phyloP scores from a whole-genome alignment of 1,140 invertebrate genomes.

The Drosophila sp. region DNA sequence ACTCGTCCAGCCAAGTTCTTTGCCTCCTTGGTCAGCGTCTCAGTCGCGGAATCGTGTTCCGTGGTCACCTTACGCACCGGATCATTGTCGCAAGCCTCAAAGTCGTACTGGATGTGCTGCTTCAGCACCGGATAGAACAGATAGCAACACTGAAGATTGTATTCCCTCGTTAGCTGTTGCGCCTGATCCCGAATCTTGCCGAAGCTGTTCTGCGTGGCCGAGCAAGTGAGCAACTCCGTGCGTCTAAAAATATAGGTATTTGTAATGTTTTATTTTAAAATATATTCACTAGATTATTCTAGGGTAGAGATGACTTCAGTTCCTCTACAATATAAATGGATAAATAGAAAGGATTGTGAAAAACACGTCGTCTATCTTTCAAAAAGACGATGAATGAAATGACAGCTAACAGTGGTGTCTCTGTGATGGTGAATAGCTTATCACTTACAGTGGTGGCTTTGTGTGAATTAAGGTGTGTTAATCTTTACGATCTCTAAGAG shows the following conservation, averaged over 20 bases:
- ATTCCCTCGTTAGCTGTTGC: slow-evolving; percentile 95
- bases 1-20: slow-evolving; percentile 94
- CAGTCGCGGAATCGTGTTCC: slow-evolving; percentile 90
- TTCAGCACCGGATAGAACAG: slow-evolving; percentile 97
- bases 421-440: too few species aligned
- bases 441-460: neutral
- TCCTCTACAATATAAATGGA: too few species aligned
- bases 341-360: too few species aligned
- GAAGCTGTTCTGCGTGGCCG: slow-evolving; percentile 96
- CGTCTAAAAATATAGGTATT: slow-evolving; percentile 82
- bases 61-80: slow-evolving; percentile 90
- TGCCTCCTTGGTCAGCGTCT: slow-evolving; percentile 93
- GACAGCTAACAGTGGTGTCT: too few species aligned
- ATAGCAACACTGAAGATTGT: slow-evolving; percentile 96
- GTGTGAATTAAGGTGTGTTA: neutral
- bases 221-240: slow-evolving; percentile 96
- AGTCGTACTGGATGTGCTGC: slow-evolving; percentile 96
- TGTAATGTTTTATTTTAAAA: too few species aligned
- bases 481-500: too few species aligned
- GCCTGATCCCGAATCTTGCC: slow-evolving; percentile 96
- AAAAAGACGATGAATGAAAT: too few species aligned
- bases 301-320: too few species aligned
- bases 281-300: too few species aligned
- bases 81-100: slow-evolving; percentile 96
- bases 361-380: too few species aligned